Conservation (phyloP, 2,113 vertebrate species). For the Tapirus terrestris region DNA sequence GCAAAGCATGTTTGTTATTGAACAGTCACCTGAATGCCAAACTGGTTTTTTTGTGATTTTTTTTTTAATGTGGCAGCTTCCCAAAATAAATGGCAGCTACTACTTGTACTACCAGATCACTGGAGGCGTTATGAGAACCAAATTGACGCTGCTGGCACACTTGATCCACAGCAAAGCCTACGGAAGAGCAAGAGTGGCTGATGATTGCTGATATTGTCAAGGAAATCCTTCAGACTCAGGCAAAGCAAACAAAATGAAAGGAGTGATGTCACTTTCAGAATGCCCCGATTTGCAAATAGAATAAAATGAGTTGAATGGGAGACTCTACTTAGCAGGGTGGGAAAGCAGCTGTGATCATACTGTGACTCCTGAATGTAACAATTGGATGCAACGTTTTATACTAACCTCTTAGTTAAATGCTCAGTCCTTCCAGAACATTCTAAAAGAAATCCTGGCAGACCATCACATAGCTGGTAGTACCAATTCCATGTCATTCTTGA, state of each 20-base stretch:
- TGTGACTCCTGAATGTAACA: neutral
- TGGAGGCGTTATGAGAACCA: neutral
- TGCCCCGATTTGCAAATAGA: constrained; percentile 35
- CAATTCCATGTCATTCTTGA: neutral
- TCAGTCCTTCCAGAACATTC: neutral
- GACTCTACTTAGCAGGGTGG: neutral
- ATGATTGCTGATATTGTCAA: neutral
- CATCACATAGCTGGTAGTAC: neutral
- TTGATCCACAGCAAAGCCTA: neutral
- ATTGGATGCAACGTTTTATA: neutral
- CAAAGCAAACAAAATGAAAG: constrained; percentile 54
- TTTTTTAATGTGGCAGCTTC: constrained; percentile 12
- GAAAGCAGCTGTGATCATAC: neutral
- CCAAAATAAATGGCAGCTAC: constrained; percentile 47
- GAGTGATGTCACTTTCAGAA: constrained; percentile 6
- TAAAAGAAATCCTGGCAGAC: neutral
- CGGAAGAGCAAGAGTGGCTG: neutral
- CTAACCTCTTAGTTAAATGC: neutral
- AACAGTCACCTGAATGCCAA: constrained; percentile 77
- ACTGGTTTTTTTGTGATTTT: neutral
- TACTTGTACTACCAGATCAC: neutral
- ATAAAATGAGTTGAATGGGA: neutral
- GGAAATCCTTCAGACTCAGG: neutral
- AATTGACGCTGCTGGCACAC: neutral
- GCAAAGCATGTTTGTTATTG: constrained; percentile 74